phyloP scores from a whole-genome alignment of 2,797 vertebrate species.

The Chrosomus eos region DNA sequence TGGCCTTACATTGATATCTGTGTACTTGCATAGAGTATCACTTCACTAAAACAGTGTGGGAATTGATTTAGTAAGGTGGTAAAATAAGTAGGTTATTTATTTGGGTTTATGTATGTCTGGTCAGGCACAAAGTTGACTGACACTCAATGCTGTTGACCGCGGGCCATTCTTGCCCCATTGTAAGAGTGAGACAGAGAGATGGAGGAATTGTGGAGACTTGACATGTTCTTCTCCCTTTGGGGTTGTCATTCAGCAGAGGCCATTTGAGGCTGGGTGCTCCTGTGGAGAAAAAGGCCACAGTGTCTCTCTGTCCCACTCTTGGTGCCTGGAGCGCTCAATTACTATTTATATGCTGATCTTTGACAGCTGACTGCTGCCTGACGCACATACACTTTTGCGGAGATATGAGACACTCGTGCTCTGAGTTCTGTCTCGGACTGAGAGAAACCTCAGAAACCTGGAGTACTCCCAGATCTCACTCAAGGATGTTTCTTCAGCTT shows the following conservation, averaged over 20 bases:
- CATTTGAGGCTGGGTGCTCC: slow-evolving; percentile 69
- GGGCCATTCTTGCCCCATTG: slow-evolving; percentile 1
- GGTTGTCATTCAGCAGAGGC: slow-evolving; percentile 74
- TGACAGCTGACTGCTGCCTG: slow-evolving; percentile 67
- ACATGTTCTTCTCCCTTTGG: slow-evolving; percentile 54
- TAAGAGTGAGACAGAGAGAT: slow-evolving; percentile 20
- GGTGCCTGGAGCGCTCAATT: slow-evolving; percentile 73
- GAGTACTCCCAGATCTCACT: neutral
- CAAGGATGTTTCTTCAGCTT: neutral
- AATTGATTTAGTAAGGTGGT: neutral
- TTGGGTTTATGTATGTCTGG: neutral
- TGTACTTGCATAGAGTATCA: neutral
- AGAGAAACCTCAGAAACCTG: slow-evolving; percentile 32
- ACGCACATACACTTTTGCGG: slow-evolving; percentile 21
- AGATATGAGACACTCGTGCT: slow-evolving; percentile 8
- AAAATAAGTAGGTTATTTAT: neutral
- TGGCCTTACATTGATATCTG: neutral
- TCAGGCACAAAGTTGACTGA: neutral
- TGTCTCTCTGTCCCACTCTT: slow-evolving; percentile 67
- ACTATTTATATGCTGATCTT: slow-evolving; percentile 81
- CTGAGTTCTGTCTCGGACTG: slow-evolving; percentile 15
- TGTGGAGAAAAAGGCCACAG: slow-evolving; percentile 69
- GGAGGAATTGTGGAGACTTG: slow-evolving; percentile 21
- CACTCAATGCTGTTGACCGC: neutral
- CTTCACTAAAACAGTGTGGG: neutral